These are phyloP conservation scores for Bradypodion pumilum DNA, from an alignment of 2,797 vertebrate genomes.

Conservation along the genomic window DNA sequence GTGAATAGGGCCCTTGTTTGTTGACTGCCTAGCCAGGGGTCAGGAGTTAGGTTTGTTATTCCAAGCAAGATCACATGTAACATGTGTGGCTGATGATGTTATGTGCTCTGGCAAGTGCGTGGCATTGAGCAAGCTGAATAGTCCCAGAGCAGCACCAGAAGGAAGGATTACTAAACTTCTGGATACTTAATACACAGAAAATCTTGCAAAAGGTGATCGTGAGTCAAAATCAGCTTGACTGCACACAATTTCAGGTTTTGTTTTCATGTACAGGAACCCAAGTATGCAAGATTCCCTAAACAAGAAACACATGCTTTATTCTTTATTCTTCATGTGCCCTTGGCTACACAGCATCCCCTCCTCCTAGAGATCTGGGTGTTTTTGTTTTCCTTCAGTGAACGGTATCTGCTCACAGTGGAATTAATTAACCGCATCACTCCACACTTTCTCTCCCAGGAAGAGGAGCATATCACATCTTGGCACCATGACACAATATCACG, in stretches of 20 bases:
- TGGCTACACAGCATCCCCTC: not conserved
- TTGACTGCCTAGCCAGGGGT: not conserved
- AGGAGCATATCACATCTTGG: not conserved
- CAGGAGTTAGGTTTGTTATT: not conserved
- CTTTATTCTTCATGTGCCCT: not conserved
- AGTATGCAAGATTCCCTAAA: too few species aligned
- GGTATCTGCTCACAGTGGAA: not conserved
- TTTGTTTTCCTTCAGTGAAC: not conserved
- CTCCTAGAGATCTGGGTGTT: not conserved
- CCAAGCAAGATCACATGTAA: too few species aligned
- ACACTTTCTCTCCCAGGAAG: not conserved
- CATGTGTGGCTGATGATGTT: too few species aligned
- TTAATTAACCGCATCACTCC: not conserved
- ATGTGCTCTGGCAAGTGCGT: too few species aligned
- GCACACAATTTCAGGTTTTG: too few species aligned
- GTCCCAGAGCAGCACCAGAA: too few species aligned
- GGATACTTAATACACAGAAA: too few species aligned
- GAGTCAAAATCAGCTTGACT: not conserved
- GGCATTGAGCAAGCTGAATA: too few species aligned
- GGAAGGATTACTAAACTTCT: too few species aligned
- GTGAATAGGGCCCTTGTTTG: constrained; percentile 6
- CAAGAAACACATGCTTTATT: not conserved
- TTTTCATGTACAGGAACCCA: too few species aligned
- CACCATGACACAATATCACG: not conserved
- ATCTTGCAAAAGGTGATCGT: too few species aligned